Evolutionary conservation across 2,797 vertebrate species (phyloP).

Genomic region (Philypnodon macrostomus): DNA sequence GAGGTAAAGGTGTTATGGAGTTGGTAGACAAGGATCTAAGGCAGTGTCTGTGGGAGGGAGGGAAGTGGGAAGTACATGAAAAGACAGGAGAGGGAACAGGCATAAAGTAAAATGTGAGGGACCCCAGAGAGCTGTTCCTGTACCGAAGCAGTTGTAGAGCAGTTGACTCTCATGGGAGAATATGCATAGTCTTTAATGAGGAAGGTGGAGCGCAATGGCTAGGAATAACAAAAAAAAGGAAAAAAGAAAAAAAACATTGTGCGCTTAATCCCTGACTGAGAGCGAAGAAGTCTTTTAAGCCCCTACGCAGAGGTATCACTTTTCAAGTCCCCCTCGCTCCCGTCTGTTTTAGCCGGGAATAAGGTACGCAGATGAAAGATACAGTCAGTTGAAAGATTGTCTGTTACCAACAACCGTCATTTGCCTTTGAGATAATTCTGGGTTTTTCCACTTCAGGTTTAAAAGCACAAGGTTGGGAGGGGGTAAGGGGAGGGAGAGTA

Average conservation of each 20-base stretch:
- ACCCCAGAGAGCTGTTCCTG: conserved; percentile 85
- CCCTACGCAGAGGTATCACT: conserved; percentile 69
- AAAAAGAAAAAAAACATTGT: conserved; percentile 46
- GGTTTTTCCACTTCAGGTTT: conserved; percentile 64
- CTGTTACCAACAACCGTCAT: conserved; percentile 70
- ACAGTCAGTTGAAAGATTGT: conserved; percentile 68
- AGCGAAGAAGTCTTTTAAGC: conserved; percentile 65
- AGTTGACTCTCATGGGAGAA: conserved; percentile 70
- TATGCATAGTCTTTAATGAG: conserved; percentile 77
- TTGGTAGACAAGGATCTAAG: conserved; percentile 56
- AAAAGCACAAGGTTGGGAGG: conserved; percentile 56
- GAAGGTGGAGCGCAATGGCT: conserved; percentile 68
- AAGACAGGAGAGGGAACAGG: conserved; percentile 55
- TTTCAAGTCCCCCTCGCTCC: conserved; percentile 70
- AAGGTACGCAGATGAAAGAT: conserved; percentile 63
- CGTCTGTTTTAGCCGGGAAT: conserved; percentile 69
- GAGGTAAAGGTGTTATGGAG: conserved; percentile 54
- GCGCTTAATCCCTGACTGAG: conserved; percentile 69
- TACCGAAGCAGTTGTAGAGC: conserved; percentile 74
- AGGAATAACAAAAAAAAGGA: conserved; percentile 63
- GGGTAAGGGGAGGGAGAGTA: conserved; percentile 39
- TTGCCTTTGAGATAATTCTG: conserved; percentile 74
- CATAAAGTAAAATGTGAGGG: conserved; percentile 66
- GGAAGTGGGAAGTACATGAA: conserved; percentile 64
- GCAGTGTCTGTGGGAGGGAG: conserved; percentile 19